phyloP scores from a whole-genome alignment of 2,797 vertebrate species.

The Pelochelys cantorii region DNA sequence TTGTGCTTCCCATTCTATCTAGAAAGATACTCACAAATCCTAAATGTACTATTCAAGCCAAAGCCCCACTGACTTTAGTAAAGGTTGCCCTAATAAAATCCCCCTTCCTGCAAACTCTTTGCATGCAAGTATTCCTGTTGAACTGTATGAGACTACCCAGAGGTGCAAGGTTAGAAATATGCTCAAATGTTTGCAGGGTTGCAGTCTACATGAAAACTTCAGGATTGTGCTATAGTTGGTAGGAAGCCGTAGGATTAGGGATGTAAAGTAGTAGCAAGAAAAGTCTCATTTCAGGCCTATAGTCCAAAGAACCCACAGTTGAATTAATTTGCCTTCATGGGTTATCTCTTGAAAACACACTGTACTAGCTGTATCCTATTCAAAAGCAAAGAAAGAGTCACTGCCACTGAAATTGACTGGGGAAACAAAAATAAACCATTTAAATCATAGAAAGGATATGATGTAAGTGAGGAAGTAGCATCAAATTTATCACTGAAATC shows the following conservation, averaged over 20 bases:
- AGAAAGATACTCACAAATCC: background rate
- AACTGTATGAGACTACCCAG: background rate
- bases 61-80: background rate
- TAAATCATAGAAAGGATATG: slow-evolving; percentile 14
- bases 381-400: background rate
- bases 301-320: background rate
- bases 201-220: background rate
- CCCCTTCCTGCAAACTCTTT: background rate
- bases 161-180: background rate
- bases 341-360: background rate
- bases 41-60: background rate
- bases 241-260: background rate
- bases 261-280: background rate
- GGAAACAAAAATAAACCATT: background rate
- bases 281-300: background rate
- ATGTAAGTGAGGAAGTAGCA: background rate
- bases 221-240: background rate
- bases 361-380: background rate
- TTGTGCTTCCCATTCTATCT: background rate
- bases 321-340: background rate
- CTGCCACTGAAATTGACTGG: background rate
- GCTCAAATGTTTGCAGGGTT: background rate
- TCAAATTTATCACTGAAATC: background rate
- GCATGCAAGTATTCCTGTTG: background rate
- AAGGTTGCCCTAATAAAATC: background rate